A percentile compares a stretch with the other conserved stretches of the same genome.
Conservation (phyloP, 2,888 invertebrate species). For the Patella ulyssiponensis region DNA sequence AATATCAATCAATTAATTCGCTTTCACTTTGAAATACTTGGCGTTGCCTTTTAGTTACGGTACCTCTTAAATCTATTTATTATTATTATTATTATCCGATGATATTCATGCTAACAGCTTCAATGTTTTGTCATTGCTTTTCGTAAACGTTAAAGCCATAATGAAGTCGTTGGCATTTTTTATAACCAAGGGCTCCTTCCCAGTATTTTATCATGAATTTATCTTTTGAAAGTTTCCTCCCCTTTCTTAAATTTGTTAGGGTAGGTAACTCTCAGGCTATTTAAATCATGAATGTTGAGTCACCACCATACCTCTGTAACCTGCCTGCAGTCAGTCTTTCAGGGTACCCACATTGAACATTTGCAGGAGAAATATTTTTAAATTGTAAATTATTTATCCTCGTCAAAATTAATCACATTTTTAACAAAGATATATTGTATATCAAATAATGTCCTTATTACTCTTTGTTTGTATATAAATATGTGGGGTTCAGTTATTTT, state of each 20-base stretch:
- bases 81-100: no score
- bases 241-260: neutral
- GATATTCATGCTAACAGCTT: neutral
- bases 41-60: no score
- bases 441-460: neutral
- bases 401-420: neutral
- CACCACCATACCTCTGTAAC: conserved; percentile 8
- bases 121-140: neutral
- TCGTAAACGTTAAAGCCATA: conserved; percentile 1
- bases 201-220: conserved; percentile 10
- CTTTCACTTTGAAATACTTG: no score
- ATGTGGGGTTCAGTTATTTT: no score
- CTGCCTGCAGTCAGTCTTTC: conserved; percentile 10
- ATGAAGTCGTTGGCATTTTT: conserved; percentile 2
- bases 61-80: no score
- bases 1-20: no score
- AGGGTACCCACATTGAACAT: neutral
- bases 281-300: conserved; percentile 8
- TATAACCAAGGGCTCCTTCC: neutral
- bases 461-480: no score
- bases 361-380: conserved; percentile 8
- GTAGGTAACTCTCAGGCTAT: neutral
- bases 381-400: conserved; percentile 7
- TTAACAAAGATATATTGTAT: neutral
- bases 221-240: neutral